Evolutionary conservation across 37 sponge, comb jelly and placozoan genomes (phyloP), one percentile per base, ranked within the genome.

Genomic region (Eunapius fragilis): DNA sequence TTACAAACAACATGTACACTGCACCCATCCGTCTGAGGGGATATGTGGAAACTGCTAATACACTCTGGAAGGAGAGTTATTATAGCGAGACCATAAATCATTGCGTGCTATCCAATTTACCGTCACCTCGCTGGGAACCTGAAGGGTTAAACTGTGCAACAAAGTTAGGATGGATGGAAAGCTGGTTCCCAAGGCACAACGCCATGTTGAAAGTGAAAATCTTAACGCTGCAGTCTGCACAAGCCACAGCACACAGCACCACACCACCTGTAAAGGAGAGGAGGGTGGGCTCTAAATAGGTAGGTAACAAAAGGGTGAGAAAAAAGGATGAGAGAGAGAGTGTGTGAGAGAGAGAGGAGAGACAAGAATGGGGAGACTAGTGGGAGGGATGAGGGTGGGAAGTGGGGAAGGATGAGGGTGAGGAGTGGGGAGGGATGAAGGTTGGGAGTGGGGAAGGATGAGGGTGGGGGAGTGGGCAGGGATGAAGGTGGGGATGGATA

Each of bases 1-100:
- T 90, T 85, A 27, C 89, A 86, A 37, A 86, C 70, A 41, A 85
- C 79, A 68, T 93, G 93, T 10, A 89, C 69, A n/a, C 50, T 72
- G 79, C 90, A 93, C 50, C 93, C 93, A 83, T 89, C 86, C 37
- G 74, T 58, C 48, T 86, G 83, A 45, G 90, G 90, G 12, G 76
- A 50, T 82, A 90, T 75, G 34, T 85, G 34, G 36, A 90, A 70
- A 37, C 38, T 48, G 13, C 82, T 75, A 25, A 90, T 76, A 48
- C 67, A 67, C 25, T 80, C 90, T 89, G 78, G 11, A 37, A 49
- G 77, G 17, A 24, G 37, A 49, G 24, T 2, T 22, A 77, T 70
- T 17, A 11, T 26, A 0, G 31, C 36, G 69, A 69, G 1, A 22
- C n/a, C 26, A 37, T 27, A 33, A 75, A 7, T 3, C 10, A 4